A percentile compares a stretch with the other conserved stretches of the same genome.
phyloP scores from a whole-genome alignment of 2,888 invertebrate genomes.

The Himalopsyche japonica region DNA sequence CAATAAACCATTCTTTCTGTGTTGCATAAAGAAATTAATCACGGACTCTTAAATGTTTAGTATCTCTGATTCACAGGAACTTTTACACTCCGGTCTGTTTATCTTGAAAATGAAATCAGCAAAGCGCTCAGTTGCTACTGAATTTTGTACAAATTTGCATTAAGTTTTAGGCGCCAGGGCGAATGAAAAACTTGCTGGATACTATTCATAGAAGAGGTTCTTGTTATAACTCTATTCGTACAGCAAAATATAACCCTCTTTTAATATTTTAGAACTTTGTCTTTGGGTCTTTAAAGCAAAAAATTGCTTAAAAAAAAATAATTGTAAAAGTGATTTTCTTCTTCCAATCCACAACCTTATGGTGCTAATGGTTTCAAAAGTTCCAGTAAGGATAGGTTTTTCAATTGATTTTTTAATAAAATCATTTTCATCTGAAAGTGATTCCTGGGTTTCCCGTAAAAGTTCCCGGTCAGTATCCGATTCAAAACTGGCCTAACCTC shows the following conservation, averaged over 20 bases:
- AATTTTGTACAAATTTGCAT: constrained; percentile 18
- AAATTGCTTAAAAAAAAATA: not conserved
- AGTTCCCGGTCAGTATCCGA: too few relatives aligned
- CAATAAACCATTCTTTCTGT: too few relatives aligned
- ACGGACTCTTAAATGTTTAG: not conserved
- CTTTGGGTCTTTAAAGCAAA: not conserved
- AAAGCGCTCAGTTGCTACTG: not conserved
- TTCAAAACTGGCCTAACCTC: too few relatives aligned
- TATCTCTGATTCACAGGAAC: not conserved
- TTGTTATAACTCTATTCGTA: not conserved
- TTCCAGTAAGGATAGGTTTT: too few relatives aligned
- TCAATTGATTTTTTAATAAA: too few relatives aligned
- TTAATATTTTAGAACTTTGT: not conserved
- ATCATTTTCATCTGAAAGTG: too few relatives aligned
- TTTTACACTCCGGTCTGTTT: constrained; percentile 1
- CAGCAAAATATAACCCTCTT: not conserved
- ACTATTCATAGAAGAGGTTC: not conserved
- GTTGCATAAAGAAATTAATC: not conserved
- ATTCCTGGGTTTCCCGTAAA: too few relatives aligned
- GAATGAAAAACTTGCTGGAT: constrained; percentile 2
- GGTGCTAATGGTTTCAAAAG: too few relatives aligned
- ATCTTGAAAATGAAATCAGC: not conserved
- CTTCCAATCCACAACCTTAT: too few relatives aligned
- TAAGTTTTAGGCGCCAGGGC: not conserved
- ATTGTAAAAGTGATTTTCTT: too few relatives aligned